Evolutionary conservation across 2,888 invertebrate species (phyloP).

Genomic region (Eremobia ochroleuca): DNA sequence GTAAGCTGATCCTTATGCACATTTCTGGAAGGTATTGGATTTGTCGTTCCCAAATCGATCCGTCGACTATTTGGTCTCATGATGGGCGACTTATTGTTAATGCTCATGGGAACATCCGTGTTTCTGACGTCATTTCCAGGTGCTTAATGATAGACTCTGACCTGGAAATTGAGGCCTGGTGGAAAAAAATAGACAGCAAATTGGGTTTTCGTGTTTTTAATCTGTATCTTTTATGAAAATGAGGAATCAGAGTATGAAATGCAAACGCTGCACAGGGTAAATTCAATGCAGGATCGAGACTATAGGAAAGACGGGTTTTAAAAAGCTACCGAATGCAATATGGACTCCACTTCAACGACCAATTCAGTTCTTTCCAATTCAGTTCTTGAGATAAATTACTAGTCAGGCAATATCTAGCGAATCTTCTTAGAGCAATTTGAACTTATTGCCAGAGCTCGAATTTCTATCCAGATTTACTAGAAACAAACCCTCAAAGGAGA

Average conservation of each 20-base stretch:
- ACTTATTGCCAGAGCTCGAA: constrained; percentile 28
- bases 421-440: constrained; percentile 19
- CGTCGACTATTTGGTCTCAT: neutral
- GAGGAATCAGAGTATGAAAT: neutral
- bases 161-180: neutral
- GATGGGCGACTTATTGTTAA: neutral
- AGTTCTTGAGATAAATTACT: constrained; percentile 24
- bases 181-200: neutral
- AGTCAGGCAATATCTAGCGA: constrained; percentile 34
- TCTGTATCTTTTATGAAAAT: neutral
- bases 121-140: neutral
- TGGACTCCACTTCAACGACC: constrained; percentile 5
- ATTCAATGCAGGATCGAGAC: neutral
- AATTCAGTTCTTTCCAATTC: constrained; percentile 28
- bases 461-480: constrained; percentile 22
- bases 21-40: neutral
- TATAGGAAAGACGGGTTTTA: neutral
- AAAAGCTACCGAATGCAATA: constrained; percentile 29
- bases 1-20: neutral
- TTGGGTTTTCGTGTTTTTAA: neutral
- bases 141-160: neutral
- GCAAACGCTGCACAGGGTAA: neutral
- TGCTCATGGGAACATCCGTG: neutral
- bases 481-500: constrained; percentile 22
- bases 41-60: neutral